Conservation (phyloP, 2,797 vertebrate genomes). For the Characodon lateralis region DNA sequence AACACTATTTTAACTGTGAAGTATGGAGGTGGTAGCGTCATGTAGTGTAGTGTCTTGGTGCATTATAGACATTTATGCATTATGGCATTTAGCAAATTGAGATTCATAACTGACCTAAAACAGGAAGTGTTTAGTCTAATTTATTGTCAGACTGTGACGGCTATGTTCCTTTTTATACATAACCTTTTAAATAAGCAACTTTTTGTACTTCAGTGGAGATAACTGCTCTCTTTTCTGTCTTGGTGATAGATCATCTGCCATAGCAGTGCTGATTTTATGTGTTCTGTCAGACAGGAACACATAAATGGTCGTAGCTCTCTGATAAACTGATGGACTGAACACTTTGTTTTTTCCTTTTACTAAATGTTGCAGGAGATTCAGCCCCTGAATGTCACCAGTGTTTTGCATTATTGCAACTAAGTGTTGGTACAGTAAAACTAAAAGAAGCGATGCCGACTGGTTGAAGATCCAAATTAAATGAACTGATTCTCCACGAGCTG, state of each 20-base stretch:
- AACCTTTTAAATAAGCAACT: too few relatives aligned
- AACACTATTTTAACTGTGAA: neutral
- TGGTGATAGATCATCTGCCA: neutral
- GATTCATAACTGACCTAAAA: neutral
- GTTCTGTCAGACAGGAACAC: too few relatives aligned
- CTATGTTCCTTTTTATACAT: too few relatives aligned
- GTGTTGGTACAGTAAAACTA: too few relatives aligned
- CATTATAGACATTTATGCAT: neutral
- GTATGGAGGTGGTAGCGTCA: neutral
- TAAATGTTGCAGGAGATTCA: too few relatives aligned
- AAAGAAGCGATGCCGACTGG: neutral
- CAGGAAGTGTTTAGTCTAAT: neutral
- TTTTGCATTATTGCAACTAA: too few relatives aligned
- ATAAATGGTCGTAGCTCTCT: neutral
- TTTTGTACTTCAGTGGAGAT: neutral
- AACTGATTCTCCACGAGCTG: neutral
- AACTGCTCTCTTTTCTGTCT: neutral
- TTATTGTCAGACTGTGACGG: too few relatives aligned
- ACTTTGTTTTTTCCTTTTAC: too few relatives aligned
- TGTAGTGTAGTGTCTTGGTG: neutral
- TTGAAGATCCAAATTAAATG: constrained; percentile 2
- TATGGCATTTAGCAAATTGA: neutral
- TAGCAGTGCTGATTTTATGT: too few relatives aligned
- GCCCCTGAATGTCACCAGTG: too few relatives aligned
- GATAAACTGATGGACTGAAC: neutral